A percentile compares a stretch with the other conserved stretches of the same genome.
Evolutionary conservation across 1,140 invertebrate species (phyloP).

Genomic region (Drosophila eugracilis): DNA sequence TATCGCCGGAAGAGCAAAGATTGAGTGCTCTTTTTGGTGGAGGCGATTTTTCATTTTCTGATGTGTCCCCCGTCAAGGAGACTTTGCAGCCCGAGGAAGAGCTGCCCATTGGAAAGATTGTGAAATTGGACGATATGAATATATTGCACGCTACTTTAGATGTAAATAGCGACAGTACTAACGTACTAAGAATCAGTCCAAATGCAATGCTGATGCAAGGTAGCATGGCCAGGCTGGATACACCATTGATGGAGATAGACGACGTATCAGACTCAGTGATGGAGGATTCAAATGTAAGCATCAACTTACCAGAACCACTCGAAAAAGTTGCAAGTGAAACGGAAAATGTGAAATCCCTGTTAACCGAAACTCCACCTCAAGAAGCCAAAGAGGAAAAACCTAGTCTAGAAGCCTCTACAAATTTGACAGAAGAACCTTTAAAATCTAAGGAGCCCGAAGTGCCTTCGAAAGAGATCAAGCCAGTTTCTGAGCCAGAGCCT

Average conservation of each 20-base stretch:
- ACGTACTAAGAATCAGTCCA: constrained; percentile 66
- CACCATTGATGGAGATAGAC: not conserved
- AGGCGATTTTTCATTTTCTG: not conserved
- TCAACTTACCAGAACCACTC: not conserved
- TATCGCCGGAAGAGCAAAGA: constrained; percentile 71
- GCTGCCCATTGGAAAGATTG: constrained; percentile 63
- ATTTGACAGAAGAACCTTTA: not conserved
- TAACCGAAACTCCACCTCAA: not conserved
- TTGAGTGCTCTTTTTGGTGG: constrained; percentile 60
- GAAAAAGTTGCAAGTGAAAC: not conserved
- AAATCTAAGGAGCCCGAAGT: not conserved
- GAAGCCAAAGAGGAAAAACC: not conserved
- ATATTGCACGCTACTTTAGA: constrained; percentile 68
- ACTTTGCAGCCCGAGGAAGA: not conserved
- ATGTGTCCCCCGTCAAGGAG: not conserved
- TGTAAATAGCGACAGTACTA: constrained; percentile 52
- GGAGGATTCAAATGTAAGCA: not conserved
- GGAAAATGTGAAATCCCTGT: not conserved
- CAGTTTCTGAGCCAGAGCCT: not conserved
- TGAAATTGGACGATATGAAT: constrained; percentile 62
- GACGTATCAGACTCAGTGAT: not conserved
- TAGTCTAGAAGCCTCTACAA: not conserved
- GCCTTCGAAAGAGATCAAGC: not conserved
- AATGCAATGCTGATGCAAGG: constrained; percentile 49
- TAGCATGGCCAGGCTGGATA: not conserved